Percentiles rank a stretch among this genome's conserved stretches.
Conservation (phyloP, 2,888 invertebrate species). For the Druceiella hillmani region DNA sequence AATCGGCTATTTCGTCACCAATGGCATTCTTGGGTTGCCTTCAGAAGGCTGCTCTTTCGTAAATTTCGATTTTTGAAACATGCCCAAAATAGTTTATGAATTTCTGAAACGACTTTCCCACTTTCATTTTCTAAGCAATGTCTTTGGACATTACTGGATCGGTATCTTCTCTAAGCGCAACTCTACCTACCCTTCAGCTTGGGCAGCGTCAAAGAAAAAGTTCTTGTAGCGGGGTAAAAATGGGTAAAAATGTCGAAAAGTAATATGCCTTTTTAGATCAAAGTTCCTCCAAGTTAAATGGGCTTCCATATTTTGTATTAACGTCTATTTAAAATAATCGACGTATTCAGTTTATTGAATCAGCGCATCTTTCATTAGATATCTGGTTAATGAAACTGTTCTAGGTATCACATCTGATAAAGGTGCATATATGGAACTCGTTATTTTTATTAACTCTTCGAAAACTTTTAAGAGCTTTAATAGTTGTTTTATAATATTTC, state of each 20-base stretch:
- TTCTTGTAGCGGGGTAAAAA: constrained; percentile 10
- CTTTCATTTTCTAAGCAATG: constrained; percentile 6
- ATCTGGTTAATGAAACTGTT: constrained; percentile 7
- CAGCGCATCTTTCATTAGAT: constrained; percentile 8
- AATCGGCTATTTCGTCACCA: constrained; percentile 10
- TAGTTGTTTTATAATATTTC: constrained; percentile 6
- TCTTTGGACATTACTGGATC: no score
- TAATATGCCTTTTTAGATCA: constrained; percentile 10
- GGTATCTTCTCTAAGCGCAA: constrained; percentile 8
- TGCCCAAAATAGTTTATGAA: no score
- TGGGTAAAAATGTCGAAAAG: constrained; percentile 9
- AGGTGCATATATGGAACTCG: constrained; percentile 8
- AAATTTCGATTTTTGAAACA: no score
- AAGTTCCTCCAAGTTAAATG: no score
- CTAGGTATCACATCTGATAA: constrained; percentile 8
- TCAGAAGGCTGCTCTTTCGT: constrained; percentile 5
- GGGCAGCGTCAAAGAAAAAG: constrained; percentile 10
- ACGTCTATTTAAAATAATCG: no score
- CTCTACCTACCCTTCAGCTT: no score
- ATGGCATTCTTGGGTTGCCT: constrained; percentile 11
- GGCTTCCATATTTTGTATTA: constrained; percentile 10
- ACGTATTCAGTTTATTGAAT: not conserved
- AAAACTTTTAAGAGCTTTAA: no score
- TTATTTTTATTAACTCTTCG: constrained; percentile 8
- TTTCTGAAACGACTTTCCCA: constrained; percentile 8